Conservation (phyloP, 2,888 invertebrate species). For the Antheraea assamensis region DNA sequence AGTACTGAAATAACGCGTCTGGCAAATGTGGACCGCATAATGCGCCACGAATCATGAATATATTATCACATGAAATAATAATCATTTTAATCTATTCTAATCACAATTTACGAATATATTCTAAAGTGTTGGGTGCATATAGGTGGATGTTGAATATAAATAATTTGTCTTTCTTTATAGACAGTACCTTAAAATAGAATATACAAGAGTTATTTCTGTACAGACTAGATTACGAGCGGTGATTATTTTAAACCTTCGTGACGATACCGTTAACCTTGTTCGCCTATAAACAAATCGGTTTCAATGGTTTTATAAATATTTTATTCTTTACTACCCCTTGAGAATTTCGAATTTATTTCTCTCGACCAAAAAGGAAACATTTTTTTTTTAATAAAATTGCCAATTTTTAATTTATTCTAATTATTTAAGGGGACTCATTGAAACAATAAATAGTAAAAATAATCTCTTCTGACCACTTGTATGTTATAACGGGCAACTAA, state of each 20-base stretch:
- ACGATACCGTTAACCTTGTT: conserved; percentile 77
- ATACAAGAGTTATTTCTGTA: conserved; percentile 53
- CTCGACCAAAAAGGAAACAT: background rate
- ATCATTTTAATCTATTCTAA: background rate
- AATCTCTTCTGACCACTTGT: background rate
- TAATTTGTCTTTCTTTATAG: background rate
- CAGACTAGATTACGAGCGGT: conserved; percentile 55
- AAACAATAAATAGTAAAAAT: no score
- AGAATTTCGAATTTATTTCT: background rate
- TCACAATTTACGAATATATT: background rate
- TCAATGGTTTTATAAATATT: conserved; percentile 48
- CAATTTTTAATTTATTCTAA: no score
- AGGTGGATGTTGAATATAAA: background rate
- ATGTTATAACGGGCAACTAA: background rate
- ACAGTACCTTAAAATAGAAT: conserved; percentile 24
- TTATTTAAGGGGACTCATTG: no score
- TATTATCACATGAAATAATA: conserved; percentile 22
- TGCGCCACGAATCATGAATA: conserved; percentile 32
- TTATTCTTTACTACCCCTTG: conserved; percentile 42
- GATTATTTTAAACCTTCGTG: conserved; percentile 75
- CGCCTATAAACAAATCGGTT: conserved; percentile 61
- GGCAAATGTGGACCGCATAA: conserved; percentile 34
- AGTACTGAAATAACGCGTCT: conserved; percentile 68
- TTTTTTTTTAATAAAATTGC: no score
- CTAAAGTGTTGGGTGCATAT: background rate